Percentiles rank a stretch among this genome's conserved stretches.
Conservation (phyloP, 64 coral and sea anemone genomes). For the Anthopleura sola region DNA sequence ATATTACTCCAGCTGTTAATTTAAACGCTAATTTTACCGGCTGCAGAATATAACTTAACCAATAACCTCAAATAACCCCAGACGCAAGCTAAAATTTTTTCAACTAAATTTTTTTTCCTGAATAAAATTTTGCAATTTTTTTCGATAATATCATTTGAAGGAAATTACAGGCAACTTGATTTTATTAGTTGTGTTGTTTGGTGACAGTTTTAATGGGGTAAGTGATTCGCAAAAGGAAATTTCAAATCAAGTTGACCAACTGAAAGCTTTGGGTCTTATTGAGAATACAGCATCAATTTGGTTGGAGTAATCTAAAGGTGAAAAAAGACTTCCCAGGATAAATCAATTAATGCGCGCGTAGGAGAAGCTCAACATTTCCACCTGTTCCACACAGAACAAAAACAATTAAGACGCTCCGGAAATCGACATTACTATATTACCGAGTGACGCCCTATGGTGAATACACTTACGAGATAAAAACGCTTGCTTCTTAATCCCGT, state of each 20-base stretch:
- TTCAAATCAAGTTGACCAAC: not conserved
- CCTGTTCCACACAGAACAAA: not conserved
- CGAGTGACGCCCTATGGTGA: not conserved
- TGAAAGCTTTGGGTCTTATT: not conserved
- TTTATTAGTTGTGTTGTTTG: too few species aligned
- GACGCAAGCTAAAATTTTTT: not conserved
- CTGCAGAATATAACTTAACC: not conserved
- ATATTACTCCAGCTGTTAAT: not conserved
- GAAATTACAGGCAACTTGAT: not conserved
- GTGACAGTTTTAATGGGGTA: too few species aligned
- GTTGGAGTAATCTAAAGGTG: not conserved
- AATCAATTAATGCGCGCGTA: slow-evolving; percentile 3
- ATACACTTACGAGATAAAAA: not conserved
- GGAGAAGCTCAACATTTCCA: not conserved
- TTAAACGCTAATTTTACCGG: not conserved
- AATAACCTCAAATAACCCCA: not conserved
- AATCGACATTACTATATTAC: slow-evolving; percentile 10
- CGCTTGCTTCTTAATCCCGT: not conserved
- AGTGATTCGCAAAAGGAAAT: too few species aligned
- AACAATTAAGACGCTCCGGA: slow-evolving; percentile 17
- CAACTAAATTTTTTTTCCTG: not conserved
- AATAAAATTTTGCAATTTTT: not conserved
- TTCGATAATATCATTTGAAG: not conserved
- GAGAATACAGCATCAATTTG: not conserved
- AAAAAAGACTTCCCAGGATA: not conserved